A percentile compares a stretch with the other conserved stretches of the same genome.
These are phyloP conservation scores for Adelognathus sp. DNA, from an alignment of 2,888 invertebrate genomes.

Conservation along the genomic window DNA sequence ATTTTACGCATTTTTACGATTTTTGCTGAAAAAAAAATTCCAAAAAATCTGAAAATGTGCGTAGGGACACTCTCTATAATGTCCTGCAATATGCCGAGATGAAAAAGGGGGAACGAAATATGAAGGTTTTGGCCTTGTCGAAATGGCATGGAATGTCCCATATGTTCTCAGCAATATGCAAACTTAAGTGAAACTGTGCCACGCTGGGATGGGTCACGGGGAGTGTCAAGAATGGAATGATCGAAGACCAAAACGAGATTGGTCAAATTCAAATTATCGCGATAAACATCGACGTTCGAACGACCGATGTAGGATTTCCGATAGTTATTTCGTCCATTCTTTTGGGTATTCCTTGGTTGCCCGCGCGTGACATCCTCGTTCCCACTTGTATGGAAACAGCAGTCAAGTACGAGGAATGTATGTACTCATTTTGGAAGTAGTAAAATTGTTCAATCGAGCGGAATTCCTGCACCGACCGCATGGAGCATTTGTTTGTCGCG, in stretches of 20 bases:
- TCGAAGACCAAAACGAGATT: slow-evolving; percentile 31
- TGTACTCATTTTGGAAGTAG: not conserved
- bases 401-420: not conserved
- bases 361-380: not conserved
- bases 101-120: too few relatives aligned
- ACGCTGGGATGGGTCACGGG: not conserved
- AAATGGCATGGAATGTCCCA: too few relatives aligned
- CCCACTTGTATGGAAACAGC: slow-evolving; percentile 12
- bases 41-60: too few relatives aligned
- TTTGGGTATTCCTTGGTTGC: not conserved
- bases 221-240: slow-evolving; percentile 40
- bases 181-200: not conserved
- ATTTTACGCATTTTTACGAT: too few relatives aligned
- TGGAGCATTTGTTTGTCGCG: slow-evolving; percentile 46
- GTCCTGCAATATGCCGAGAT: too few relatives aligned
- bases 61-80: too few relatives aligned
- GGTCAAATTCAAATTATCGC: slow-evolving; percentile 42
- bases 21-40: too few relatives aligned
- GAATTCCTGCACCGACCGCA: slow-evolving; percentile 43
- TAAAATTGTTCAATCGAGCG: slow-evolving; percentile 52
- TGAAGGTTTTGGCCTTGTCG: too few relatives aligned
- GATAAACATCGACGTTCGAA: slow-evolving; percentile 30
- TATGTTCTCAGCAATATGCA: slow-evolving; percentile 20
- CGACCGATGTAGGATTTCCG: slow-evolving; percentile 15
- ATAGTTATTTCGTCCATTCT: not conserved